Base-by-base conservation (phyloP, 2,113 vertebrate species). In the Gopherus flavomarginatus region DNA sequence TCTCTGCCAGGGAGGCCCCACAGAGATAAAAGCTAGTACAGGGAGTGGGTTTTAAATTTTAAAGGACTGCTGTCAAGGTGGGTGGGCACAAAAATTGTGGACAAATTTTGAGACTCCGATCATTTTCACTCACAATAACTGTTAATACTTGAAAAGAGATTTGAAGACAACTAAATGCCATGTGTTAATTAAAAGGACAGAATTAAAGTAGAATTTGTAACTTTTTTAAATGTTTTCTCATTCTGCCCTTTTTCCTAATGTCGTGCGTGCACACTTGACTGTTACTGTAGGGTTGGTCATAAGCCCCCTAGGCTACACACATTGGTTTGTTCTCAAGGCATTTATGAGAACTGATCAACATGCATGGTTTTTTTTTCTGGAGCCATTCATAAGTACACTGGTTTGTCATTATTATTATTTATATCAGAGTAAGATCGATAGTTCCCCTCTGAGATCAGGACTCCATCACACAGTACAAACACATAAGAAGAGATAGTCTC, bases 41-140 rank as follows among this genome's bases (percentile, higher is more conserved):
- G 49, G 78, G 6, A 38, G 38, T 1, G 3, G 7, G 2, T 26
- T 7, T 85, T 57, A 0, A 47, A n/a, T 22, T 87, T 92, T 49
- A n/a, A 86, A 81, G n/a, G 81, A 56, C 81, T 44, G 82, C 42
- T 83, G 65, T 31, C 57, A 53, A 0, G 0, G 26, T 72, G 44
- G 50, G 44, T 0, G 0, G 56, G 16, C 22, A 83, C 16, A 83
- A 96, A 52, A 8, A n/a, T 10, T 0, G 0, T 11, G 52, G 87
- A 82, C 27, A 84, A 59, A 57, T 82, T 19, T 65, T 87, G 85
- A 1, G 62, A 1, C 17, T 17, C 2, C 1, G 50, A 59, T 69
- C 81, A 69, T 44, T 53, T 56, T 38, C 21, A 75, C 22, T 92
- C 72, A 26, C 14, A 72, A 10, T 85, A 77, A 21, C 65, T 75